These are phyloP conservation scores for Glyphotaelius pellucidus DNA, from an alignment of 2,888 invertebrate species.

Conservation along the genomic window DNA sequence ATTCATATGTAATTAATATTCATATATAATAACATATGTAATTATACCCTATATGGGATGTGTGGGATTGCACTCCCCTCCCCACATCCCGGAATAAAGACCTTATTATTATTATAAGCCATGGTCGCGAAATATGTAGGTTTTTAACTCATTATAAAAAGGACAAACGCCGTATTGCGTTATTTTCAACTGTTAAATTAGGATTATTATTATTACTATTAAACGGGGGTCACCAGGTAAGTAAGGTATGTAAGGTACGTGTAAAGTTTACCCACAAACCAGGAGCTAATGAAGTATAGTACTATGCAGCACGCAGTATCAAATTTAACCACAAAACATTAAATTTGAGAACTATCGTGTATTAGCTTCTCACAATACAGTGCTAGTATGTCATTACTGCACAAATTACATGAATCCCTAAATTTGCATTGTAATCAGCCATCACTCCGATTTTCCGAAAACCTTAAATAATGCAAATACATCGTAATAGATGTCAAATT, in stretches of 20 bases:
- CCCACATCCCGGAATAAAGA: no score
- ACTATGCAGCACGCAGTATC: no score
- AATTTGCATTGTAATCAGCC: background rate
- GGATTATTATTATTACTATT: background rate
- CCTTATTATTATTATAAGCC: no score
- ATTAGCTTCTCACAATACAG: background rate
- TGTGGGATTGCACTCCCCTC: no score
- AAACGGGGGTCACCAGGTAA: background rate
- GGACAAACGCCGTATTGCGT: background rate
- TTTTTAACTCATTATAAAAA: background rate
- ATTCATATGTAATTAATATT: no score
- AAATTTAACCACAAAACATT: background rate
- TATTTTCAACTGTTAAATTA: background rate
- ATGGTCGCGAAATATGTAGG: background rate
- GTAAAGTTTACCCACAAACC: no score
- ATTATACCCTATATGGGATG: no score
- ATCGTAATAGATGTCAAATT: background rate
- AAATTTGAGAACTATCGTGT: background rate
- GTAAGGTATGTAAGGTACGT: no score
- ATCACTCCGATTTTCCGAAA: background rate
- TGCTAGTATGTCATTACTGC: no score
- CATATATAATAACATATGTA: no score
- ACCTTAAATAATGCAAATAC: background rate
- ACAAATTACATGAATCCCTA: background rate
- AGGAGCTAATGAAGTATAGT: no score